Percentiles rank a stretch among this genome's conserved stretches.
phyloP scores from a whole-genome alignment of 2,888 invertebrate genomes.

The Congeria kusceri region DNA sequence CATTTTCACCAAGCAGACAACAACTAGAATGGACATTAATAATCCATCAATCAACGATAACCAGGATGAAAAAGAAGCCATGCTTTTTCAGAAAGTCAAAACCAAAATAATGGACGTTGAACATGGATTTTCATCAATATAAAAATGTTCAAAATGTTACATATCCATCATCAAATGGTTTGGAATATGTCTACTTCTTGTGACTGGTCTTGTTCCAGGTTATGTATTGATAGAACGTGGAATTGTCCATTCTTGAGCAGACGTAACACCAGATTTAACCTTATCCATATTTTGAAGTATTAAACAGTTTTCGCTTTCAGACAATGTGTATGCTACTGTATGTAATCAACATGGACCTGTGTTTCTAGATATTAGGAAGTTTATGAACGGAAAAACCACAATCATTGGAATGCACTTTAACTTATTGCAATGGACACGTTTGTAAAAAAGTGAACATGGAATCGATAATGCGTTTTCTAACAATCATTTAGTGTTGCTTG shows the following conservation, averaged over 20 bases:
- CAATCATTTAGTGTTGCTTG: too few species aligned
- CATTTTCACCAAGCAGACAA: too few species aligned
- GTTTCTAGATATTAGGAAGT: slow-evolving; percentile 35
- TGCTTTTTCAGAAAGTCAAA: neutral
- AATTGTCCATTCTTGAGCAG: neutral
- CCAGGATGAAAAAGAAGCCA: neutral
- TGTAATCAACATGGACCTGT: slow-evolving; percentile 20
- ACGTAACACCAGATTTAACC: neutral
- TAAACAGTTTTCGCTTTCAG: slow-evolving; percentile 19
- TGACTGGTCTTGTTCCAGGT: neutral
- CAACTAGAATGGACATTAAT: too few species aligned
- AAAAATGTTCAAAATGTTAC: neutral
- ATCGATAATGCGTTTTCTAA: slow-evolving; percentile 29
- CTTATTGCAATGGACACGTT: slow-evolving; percentile 20
- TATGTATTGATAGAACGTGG: neutral
- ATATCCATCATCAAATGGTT: neutral
- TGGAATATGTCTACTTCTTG: neutral
- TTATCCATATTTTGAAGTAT: slow-evolving; percentile 4
- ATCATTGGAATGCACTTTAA: slow-evolving; percentile 20
- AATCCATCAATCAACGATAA: too few species aligned
- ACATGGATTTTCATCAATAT: neutral
- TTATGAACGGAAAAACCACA: slow-evolving; percentile 23
- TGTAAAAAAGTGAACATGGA: slow-evolving; percentile 10
- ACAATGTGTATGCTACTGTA: slow-evolving; percentile 24
- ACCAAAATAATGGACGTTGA: neutral